Evolutionary conservation across 2,797 vertebrate genomes (phyloP), one percentile per base, ranked within the genome.

Genomic region (Geotrypetes seraphini): DNA sequence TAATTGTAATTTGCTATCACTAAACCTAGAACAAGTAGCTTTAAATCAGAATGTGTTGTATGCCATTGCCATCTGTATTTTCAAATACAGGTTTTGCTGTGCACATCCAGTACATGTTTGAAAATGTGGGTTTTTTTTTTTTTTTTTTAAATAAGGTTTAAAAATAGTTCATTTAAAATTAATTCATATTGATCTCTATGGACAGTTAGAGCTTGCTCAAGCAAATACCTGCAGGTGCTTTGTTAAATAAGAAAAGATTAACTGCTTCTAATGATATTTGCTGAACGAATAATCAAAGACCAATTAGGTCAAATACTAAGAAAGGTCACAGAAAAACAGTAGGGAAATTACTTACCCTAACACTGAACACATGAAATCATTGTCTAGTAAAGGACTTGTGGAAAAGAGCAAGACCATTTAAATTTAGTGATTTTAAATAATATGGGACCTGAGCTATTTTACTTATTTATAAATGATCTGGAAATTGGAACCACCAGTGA

Each of bases 91-190:
- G 6, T 33, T 54, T 59, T 47, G 29, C 11, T 19, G 39, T 31
- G 20, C 32, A 24, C 43, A 28, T 40, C 50, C 24, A 33, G 36
- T 28, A 15, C 46, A 34, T 18, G 32, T 47, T 55, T 53, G 58
- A 17, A 18, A 1, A 0, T 49, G 51, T n/a, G n/a, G n/a, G n/a
- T n/a, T n/a, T n/a, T n/a, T n/a, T n/a, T n/a, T n/a, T n/a, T n/a
- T n/a, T n/a, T n/a, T 49, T 57, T 10, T 32, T 45, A 55, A 63
- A 14, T 25, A 43, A 45, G 49, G 51, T 49, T 57, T 10, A 32
- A 55, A 57, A 64, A 20, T 28, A 43, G 45, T 51, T 57, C 16
- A 45, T 57, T 47, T 49, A 25, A 60, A 58, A 31, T 14, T 7
- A 55, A 43, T 54, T 47, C 36, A 47, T 30, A 30, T 33, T 12